Percentiles rank a stretch among this genome's conserved stretches.
phyloP scores from a whole-genome alignment of 2,888 invertebrate species.

The Agrochola lychnidis region DNA sequence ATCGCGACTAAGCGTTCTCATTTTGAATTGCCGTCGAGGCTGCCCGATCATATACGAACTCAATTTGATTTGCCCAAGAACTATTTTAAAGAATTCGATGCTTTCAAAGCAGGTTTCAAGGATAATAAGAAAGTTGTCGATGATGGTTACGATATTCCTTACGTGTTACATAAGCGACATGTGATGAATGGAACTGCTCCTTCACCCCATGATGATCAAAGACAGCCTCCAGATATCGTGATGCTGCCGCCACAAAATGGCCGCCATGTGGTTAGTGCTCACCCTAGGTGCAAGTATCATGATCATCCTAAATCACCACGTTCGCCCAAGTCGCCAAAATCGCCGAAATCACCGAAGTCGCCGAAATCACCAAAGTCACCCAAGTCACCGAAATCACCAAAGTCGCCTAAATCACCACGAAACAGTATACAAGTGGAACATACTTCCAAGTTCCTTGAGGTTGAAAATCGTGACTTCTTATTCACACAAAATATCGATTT shows the following conservation, averaged over 20 bases:
- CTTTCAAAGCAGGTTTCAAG: slow-evolving; percentile 89
- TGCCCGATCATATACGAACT: slow-evolving; percentile 91
- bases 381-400: slow-evolving; percentile 90
- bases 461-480: slow-evolving; percentile 91
- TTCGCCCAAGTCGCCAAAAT: slow-evolving; percentile 87
- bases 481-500: slow-evolving; percentile 94
- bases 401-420: slow-evolving; percentile 90
- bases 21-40: slow-evolving; percentile 91
- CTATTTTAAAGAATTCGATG: slow-evolving; percentile 93
- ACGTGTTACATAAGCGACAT: slow-evolving; percentile 95
- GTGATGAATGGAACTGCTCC: slow-evolving; percentile 96
- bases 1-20: slow-evolving; percentile 94
- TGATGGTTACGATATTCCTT: slow-evolving; percentile 94
- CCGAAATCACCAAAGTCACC: slow-evolving; percentile 92
- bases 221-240: slow-evolving; percentile 86
- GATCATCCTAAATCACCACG: slow-evolving; percentile 89
- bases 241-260: slow-evolving; percentile 88
- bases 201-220: slow-evolving; percentile 87
- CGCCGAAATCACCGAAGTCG: slow-evolving; percentile 92
- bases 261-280: slow-evolving; percentile 85
- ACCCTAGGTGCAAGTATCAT: slow-evolving; percentile 88
- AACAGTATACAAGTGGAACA: slow-evolving; percentile 81
- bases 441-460: slow-evolving; percentile 86
- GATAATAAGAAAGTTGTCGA: slow-evolving; percentile 86
- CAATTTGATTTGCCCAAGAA: slow-evolving; percentile 94